Base-by-base conservation (phyloP, 2,888 invertebrate genomes). In the Galerucella nymphaeae region DNA sequence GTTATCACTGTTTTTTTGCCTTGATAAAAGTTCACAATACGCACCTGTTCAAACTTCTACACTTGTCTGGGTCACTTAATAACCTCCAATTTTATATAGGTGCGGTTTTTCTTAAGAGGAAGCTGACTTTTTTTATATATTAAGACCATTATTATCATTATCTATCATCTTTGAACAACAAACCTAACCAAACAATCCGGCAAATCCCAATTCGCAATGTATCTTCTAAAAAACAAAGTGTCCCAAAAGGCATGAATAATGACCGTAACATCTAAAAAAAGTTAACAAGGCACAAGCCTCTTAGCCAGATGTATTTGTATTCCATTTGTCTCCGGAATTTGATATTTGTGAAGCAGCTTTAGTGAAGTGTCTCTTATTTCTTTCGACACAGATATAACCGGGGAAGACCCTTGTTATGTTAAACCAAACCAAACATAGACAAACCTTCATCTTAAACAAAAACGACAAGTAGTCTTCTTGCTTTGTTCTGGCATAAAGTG, bases 321-420 rank as follows among this genome's bases (percentile, higher is more conserved):
- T 81, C 78, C 80, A 83, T 83, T 81, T 81, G 80, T 82, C 82
- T 82, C 80, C 78, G 70, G 73, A 77, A 77, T 77, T 79, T 76
- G 74, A 75, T 82, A 80, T 83, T 83, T 82, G 80, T 81, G 79
- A 78, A 80, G 77, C 79, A 80, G 82, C 82, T 83, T 82, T 81
- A 66, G 73, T 73, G 74, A 78, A 80, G 79, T 81, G 80, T 76
- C 77, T 80, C 70, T 76, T 70, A 64, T 71, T 77, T 71, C 73
- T 57, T 75, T 67, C 66, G 55, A 63, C 69, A 70, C 77, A 76
- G 78, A 80, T 78, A 80, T 75, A 77, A 71, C 74, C 67, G 70
- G 71, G 18, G 42, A 58, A 74, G 71, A 76, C 78, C 77, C 79
- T 80, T 80, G 80, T 80, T 81, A 81, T 79, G 79, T 77, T 80